Percentiles rank a stretch among this genome's conserved stretches.
These are phyloP conservation scores for Phalacrocorax brasilianus DNA, from an alignment of 2,113 vertebrate species.

Conservation along the genomic window DNA sequence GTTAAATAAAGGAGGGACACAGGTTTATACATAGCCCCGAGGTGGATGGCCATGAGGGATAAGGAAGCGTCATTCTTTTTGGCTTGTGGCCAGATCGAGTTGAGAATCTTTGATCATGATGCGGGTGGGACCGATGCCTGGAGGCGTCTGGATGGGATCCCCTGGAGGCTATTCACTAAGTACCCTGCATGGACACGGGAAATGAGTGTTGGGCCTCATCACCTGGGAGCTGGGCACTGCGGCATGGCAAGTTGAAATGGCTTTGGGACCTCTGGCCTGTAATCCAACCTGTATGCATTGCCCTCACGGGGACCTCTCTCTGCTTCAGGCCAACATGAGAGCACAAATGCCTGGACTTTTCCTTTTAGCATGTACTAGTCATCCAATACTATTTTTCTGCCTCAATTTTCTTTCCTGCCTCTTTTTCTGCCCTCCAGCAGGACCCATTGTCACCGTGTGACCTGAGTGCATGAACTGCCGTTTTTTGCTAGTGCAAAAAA, in stretches of 20 bases:
- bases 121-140: accelerated
- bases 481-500: background rate
- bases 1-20: background rate
- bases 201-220: background rate
- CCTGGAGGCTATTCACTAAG: background rate
- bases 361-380: background rate
- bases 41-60: background rate
- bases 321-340: background rate
- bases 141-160: background rate
- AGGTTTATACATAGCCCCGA: background rate
- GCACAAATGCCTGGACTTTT: background rate
- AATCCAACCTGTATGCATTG: background rate
- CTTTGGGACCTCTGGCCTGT: background rate
- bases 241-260: background rate
- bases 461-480: background rate
- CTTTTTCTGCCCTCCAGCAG: background rate
- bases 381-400: background rate
- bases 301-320: background rate
- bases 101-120: background rate
- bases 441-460: accelerated
- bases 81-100: background rate
- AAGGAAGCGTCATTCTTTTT: background rate
- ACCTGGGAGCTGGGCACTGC: background rate
- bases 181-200: accelerated
- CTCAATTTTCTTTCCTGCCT: background rate